These are phyloP conservation scores for Drosophila erecta DNA, from an alignment of 1,140 invertebrate species.

Conservation along the genomic window DNA sequence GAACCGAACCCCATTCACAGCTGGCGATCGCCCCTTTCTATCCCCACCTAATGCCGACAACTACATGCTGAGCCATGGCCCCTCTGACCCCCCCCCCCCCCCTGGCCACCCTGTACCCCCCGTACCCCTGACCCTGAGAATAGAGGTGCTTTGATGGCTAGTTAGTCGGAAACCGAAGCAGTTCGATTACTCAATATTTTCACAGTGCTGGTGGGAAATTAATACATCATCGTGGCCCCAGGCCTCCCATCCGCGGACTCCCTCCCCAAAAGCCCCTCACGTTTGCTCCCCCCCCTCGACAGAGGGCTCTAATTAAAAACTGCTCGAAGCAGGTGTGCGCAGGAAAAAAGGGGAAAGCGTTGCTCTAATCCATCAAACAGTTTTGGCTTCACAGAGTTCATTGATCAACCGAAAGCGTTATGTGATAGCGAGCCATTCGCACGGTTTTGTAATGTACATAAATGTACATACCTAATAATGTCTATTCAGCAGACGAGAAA, in stretches of 20 bases:
- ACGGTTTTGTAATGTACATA: background rate
- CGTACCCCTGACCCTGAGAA: background rate
- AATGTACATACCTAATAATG: no score
- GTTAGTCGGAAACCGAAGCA: constrained; percentile 34
- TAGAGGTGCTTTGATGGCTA: constrained; percentile 16
- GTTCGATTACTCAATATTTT: constrained; percentile 74
- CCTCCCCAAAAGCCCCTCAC: background rate
- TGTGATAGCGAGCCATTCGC: background rate
- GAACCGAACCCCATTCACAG: constrained; percentile 50
- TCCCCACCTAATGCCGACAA: constrained; percentile 62
- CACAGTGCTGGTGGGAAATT: constrained; percentile 70
- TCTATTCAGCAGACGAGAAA: no score
- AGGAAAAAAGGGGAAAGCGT: constrained; percentile 2
- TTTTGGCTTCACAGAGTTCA: constrained; percentile 16
- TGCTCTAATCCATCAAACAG: constrained; percentile 21
- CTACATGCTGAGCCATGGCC: constrained; percentile 57
- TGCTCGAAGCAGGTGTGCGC: constrained; percentile 31
- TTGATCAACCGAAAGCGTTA: constrained; percentile 26
- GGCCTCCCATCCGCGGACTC: constrained; percentile 1
- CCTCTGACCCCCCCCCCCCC: background rate
- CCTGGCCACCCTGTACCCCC: no score
- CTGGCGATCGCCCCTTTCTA: constrained; percentile 34
- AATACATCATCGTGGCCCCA: constrained; percentile 70
- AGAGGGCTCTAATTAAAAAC: constrained; percentile 47
- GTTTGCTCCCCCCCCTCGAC: background rate